These are phyloP conservation scores for Drosophila insularis DNA, from an alignment of 1,140 invertebrate species.

Conservation along the genomic window DNA sequence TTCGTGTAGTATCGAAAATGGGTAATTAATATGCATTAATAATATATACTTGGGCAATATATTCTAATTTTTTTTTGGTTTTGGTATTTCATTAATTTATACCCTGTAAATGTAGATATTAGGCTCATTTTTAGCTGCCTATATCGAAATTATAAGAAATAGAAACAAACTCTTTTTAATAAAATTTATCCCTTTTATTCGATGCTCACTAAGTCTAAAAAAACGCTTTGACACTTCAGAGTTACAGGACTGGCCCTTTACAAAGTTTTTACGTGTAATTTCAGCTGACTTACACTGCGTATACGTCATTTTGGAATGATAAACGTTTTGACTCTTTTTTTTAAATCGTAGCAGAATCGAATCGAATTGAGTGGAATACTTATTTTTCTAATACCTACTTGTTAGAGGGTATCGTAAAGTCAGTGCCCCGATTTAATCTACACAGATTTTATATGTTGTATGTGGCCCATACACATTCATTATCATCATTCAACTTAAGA, in stretches of 20 bases:
- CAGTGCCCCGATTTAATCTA: not conserved
- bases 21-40: slow-evolving; percentile 51
- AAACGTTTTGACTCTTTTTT: too few relatives aligned
- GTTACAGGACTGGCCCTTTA: too few relatives aligned
- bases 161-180: too few relatives aligned
- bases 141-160: too few relatives aligned
- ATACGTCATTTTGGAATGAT: too few relatives aligned
- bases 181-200: too few relatives aligned
- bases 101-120: not conserved
- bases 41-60: slow-evolving; percentile 13
- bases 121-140: not conserved
- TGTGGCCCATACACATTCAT: slow-evolving; percentile 14
- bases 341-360: too few relatives aligned
- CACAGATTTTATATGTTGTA: not conserved
- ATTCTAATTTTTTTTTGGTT: slow-evolving; percentile 19
- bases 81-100: slow-evolving; percentile 48
- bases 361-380: too few relatives aligned
- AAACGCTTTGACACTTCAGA: too few relatives aligned
- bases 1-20: slow-evolving; percentile 14
- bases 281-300: too few relatives aligned
- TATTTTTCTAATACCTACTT: not conserved
- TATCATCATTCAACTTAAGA: not conserved
- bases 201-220: too few relatives aligned
- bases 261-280: too few relatives aligned
- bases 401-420: not conserved